Evolutionary conservation across 2,797 vertebrate genomes (phyloP).

Genomic region (Myotis myotis): DNA sequence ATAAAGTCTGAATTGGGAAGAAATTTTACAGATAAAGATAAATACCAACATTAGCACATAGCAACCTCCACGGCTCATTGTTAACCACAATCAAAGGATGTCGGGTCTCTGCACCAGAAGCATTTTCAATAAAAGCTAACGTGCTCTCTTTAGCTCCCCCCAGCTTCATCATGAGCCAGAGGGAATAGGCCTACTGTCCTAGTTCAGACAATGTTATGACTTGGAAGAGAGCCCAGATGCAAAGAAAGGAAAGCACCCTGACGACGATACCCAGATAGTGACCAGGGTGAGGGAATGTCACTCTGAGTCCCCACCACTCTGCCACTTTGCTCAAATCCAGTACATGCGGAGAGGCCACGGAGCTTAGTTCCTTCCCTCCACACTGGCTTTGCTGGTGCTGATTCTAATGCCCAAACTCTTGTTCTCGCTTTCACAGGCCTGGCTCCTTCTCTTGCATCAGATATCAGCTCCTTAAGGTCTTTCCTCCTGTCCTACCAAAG

Average conservation of each 20-base stretch:
- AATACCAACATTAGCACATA: neutral
- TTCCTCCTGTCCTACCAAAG: neutral
- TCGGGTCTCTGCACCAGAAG: neutral
- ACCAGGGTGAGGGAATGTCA: neutral
- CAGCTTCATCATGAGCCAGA: neutral
- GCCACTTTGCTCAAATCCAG: neutral
- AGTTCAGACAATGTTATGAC: neutral
- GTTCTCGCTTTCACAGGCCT: neutral
- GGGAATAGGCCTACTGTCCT: neutral
- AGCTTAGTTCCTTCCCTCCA: neutral
- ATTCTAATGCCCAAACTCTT: neutral
- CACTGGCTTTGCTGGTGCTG: neutral
- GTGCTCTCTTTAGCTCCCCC: neutral
- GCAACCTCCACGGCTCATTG: neutral
- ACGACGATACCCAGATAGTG: fast-evolving
- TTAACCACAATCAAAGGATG: neutral
- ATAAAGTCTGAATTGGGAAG: neutral
- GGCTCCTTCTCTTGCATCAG: neutral
- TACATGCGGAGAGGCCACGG: neutral
- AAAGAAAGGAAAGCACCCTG: neutral
- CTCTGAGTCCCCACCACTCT: neutral
- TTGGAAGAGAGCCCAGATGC: neutral
- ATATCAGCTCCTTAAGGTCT: neutral
- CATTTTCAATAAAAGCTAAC: neutral
- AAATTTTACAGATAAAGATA: neutral